Evolutionary conservation across 2,113 vertebrate genomes (phyloP).

Genomic region (Ahaetulla prasina): DNA sequence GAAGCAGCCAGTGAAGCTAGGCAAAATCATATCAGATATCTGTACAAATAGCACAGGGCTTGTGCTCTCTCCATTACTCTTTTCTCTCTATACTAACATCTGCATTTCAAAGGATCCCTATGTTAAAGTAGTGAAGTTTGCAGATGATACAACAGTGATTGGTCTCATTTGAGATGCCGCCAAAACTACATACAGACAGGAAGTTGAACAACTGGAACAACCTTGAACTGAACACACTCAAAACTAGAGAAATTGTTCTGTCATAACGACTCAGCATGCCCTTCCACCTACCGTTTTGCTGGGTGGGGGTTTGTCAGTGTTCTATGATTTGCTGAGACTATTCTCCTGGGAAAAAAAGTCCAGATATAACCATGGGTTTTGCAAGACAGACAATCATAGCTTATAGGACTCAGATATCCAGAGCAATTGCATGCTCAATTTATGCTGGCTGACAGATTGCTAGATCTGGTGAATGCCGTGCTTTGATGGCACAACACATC

Average conservation of each 20-base stretch:
- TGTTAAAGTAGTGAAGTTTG: not conserved
- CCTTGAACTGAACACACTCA: not conserved
- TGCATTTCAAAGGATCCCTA: not conserved
- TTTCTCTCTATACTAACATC: not conserved
- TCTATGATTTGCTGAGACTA: accelerated
- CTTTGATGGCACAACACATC: not conserved
- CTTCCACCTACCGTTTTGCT: not conserved
- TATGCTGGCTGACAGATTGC: not conserved
- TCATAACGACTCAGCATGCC: not conserved
- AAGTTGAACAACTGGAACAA: not conserved
- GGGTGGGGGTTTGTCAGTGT: accelerated
- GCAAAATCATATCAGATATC: not conserved
- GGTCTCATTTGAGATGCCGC: too few species aligned
- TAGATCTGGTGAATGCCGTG: not conserved
- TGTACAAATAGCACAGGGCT: not conserved
- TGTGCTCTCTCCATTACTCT: not conserved
- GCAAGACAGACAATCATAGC: not conserved
- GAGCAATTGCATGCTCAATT: not conserved
- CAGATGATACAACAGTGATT: too few species aligned
- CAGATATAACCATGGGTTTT: accelerated
- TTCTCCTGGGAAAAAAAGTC: not conserved
- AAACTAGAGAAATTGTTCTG: conserved; percentile 31
- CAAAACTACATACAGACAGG: not conserved
- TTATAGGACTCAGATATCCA: not conserved
- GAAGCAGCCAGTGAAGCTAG: not conserved